These are phyloP conservation scores for Drosophila bocki DNA, from an alignment of 1,140 invertebrate species.

Conservation along the genomic window DNA sequence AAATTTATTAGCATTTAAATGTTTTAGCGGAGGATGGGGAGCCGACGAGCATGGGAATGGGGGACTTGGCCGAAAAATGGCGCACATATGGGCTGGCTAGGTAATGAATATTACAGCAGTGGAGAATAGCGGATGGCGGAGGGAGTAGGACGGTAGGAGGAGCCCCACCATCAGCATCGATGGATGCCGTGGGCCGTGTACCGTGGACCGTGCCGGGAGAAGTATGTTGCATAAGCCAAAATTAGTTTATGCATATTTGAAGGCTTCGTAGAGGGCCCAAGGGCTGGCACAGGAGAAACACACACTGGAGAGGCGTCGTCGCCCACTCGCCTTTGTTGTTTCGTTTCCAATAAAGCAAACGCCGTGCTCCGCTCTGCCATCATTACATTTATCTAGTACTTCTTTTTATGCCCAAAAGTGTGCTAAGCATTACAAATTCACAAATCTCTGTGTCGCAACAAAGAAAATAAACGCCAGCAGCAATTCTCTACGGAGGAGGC, in stretches of 20 bases:
- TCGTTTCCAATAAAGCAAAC: constrained; percentile 39
- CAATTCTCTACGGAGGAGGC: constrained; percentile 16
- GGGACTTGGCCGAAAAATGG: constrained; percentile 18
- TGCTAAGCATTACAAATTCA: constrained; percentile 47
- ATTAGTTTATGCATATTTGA: constrained; percentile 74
- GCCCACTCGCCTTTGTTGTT: constrained; percentile 35
- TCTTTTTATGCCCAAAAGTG: constrained; percentile 36
- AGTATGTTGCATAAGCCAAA: constrained; percentile 69
- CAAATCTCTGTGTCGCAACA: constrained; percentile 39
- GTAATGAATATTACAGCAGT: constrained; percentile 67
- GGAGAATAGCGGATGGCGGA: not conserved
- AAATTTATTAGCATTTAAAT: constrained; percentile 75
- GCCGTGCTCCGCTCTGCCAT: constrained; percentile 13
- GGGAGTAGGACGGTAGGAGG: not conserved
- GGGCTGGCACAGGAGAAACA: not conserved
- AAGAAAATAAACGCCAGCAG: constrained; percentile 29
- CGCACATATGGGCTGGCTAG: constrained; percentile 53
- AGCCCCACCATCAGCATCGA: constrained; percentile 17
- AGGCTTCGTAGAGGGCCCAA: constrained; percentile 23
- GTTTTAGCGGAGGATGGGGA: constrained; percentile 40
- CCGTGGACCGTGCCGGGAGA: constrained; percentile 23
- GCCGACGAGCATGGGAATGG: not conserved
- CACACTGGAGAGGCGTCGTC: not conserved
- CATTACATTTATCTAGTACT: constrained; percentile 48
- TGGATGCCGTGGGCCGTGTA: constrained; percentile 39